A percentile compares a stretch with the other conserved stretches of the same genome.
Evolutionary conservation across 2,888 invertebrate genomes (phyloP).

Genomic region (Lepeophtheirus nordmannii): DNA sequence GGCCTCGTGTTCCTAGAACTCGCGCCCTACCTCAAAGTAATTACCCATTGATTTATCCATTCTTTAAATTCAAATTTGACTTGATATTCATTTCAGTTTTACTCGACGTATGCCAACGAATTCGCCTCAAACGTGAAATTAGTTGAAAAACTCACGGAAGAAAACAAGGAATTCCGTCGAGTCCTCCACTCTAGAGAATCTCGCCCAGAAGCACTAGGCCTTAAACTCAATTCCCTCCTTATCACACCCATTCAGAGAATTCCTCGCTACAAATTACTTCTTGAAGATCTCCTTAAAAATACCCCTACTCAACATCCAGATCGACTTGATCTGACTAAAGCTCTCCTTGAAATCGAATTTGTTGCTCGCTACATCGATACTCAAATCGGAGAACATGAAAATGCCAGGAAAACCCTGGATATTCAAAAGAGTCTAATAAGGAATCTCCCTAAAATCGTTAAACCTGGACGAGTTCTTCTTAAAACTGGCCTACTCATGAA

Average conservation of each 20-base stretch:
- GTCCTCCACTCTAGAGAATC: slow-evolving; percentile 49
- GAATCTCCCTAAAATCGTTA: slow-evolving; percentile 48
- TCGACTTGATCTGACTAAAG: slow-evolving; percentile 41
- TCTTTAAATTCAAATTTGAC: neutral
- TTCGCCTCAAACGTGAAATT: slow-evolving; percentile 48
- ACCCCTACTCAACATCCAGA: slow-evolving; percentile 44
- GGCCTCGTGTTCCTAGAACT: slow-evolving; percentile 51
- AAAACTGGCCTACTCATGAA: slow-evolving; percentile 23
- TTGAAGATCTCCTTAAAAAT: slow-evolving; percentile 50
- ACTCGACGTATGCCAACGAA: slow-evolving; percentile 58
- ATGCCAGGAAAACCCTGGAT: slow-evolving; percentile 49
- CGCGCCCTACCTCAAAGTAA: slow-evolving; percentile 52
- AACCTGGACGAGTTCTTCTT: slow-evolving; percentile 39
- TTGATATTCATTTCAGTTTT: slow-evolving; percentile 36
- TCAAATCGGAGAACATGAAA: slow-evolving; percentile 55
- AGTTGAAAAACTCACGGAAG: slow-evolving; percentile 41
- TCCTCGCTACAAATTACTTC: slow-evolving; percentile 54
- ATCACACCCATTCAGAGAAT: slow-evolving; percentile 63
- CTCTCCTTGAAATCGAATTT: slow-evolving; percentile 48
- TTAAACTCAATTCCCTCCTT: slow-evolving; percentile 52
- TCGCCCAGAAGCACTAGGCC: slow-evolving; percentile 48
- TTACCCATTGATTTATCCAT: neutral
- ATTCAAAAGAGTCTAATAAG: slow-evolving; percentile 48
- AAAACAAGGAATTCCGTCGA: slow-evolving; percentile 41
- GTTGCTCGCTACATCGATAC: slow-evolving; percentile 55